Base-by-base conservation (phyloP, 2,888 invertebrate species). In the Temnothorax ravouxi region DNA sequence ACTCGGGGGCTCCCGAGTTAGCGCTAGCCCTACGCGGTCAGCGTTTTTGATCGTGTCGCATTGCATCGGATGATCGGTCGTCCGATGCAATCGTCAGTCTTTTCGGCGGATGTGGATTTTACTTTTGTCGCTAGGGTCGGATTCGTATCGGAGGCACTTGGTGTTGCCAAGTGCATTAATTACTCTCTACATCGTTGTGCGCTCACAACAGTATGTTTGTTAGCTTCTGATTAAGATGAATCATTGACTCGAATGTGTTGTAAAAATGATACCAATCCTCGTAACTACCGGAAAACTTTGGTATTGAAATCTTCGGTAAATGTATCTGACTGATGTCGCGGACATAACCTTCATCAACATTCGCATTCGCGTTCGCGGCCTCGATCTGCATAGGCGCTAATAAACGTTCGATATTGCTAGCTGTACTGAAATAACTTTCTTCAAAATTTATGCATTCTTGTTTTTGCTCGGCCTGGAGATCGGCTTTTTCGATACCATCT, bases 131-230 rank as follows among this genome's bases (percentile, higher is more conserved):
- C n/a, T n/a, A n/a, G n/a, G n/a, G n/a, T n/a, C n/a, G n/a, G n/a
- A n/a, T n/a, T n/a, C n/a, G n/a, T n/a, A n/a, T n/a, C n/a, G n/a
- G n/a, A n/a, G n/a, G n/a, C n/a, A n/a, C n/a, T n/a, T n/a, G n/a
- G n/a, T n/a, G n/a, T n/a, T n/a, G n/a, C n/a, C n/a, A n/a, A n/a
- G n/a, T n/a, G n/a, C n/a, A n/a, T n/a, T n/a, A n/a, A n/a, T n/a
- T n/a, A n/a, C n/a, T n/a, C n/a, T n/a, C n/a, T n/a, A n/a, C n/a
- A n/a, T n/a, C n/a, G n/a, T n/a, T n/a, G n/a, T n/a, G n/a, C n/a
- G n/a, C n/a, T n/a, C n/a, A n/a, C n/a, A n/a, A n/a, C n/a, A n/a
- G 62, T 62, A 62, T 62, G 18, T 62, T 13, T 62, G 34, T 34
- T 62, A 62, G 6, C 3, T 38, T n/a, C 6, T 13, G 18, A 38